These are phyloP conservation scores for Promerops cafer DNA, from an alignment of 2,113 vertebrate genomes.

Conservation along the genomic window DNA sequence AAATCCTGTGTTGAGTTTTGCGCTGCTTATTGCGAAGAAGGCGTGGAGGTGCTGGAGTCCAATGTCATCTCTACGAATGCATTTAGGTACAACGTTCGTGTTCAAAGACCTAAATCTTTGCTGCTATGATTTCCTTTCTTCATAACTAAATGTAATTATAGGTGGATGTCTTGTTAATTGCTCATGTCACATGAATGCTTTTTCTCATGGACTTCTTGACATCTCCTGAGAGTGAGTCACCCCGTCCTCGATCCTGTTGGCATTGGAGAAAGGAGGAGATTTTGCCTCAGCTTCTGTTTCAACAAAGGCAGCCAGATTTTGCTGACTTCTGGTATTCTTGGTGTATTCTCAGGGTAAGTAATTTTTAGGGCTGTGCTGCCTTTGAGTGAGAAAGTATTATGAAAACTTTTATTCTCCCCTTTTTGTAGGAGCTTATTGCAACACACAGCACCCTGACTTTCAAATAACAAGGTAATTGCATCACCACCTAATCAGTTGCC, in stretches of 20 bases:
- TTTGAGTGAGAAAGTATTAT: constrained; percentile 10
- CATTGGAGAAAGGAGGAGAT: not conserved
- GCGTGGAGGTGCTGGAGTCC: not conserved
- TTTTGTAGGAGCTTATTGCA: constrained; percentile 37
- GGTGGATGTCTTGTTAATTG: not conserved
- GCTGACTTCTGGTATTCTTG: not conserved
- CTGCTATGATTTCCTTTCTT: not conserved
- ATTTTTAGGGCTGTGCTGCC: not conserved
- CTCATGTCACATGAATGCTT: not conserved
- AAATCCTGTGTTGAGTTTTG: not conserved
- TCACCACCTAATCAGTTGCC: constrained; percentile 72
- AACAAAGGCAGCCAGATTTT: not conserved
- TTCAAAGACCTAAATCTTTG: not conserved
- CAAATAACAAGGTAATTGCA: constrained; percentile 62
- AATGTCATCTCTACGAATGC: not conserved
- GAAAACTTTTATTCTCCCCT: not conserved
- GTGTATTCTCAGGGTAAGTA: not conserved
- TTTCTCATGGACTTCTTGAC: not conserved
- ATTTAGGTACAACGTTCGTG: not conserved
- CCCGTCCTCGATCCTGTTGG: not conserved
- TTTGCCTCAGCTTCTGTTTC: not conserved
- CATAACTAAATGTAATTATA: not conserved
- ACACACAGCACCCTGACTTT: constrained; percentile 21
- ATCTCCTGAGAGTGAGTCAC: not conserved
- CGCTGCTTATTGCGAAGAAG: not conserved